Percentiles rank a stretch among this genome's conserved stretches.
phyloP scores from a whole-genome alignment of 2,797 vertebrate genomes.

The Otus scops region DNA sequence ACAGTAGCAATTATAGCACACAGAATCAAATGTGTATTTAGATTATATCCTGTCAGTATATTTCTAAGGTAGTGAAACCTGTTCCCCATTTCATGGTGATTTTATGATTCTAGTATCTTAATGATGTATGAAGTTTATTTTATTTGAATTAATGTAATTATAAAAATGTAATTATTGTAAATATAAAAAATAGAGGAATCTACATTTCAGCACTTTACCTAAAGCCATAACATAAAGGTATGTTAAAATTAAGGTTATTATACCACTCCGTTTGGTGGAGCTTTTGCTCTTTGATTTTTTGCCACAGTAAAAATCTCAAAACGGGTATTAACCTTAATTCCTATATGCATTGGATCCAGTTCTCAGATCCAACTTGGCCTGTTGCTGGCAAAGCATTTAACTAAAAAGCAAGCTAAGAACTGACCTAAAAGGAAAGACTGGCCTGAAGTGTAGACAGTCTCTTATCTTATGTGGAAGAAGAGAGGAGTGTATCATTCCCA shows the following conservation, averaged over 20 bases:
- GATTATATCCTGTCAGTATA: background rate
- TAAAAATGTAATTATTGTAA: background rate
- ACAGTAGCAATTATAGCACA: background rate
- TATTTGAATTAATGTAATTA: background rate
- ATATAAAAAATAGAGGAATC: background rate
- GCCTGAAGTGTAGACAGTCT: background rate
- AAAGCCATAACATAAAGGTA: background rate
- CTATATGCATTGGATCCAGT: background rate
- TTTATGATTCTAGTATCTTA: background rate
- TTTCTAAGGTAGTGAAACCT: background rate
- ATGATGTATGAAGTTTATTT: background rate
- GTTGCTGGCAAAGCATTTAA: background rate
- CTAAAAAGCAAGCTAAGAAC: background rate
- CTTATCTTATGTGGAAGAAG: background rate
- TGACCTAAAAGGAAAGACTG: background rate
- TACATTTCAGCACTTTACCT: background rate
- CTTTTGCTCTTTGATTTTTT: background rate
- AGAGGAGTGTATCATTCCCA: background rate
- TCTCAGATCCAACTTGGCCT: background rate
- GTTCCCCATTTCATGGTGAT: background rate
- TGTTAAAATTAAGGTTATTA: background rate
- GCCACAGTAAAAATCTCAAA: background rate
- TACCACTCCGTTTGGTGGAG: background rate
- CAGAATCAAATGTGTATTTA: background rate
- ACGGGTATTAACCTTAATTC: background rate